A percentile compares a stretch with the other conserved stretches of the same genome.
Conservation (phyloP, 1,140 invertebrate genomes). For the Aporrectodea caliginosa region DNA sequence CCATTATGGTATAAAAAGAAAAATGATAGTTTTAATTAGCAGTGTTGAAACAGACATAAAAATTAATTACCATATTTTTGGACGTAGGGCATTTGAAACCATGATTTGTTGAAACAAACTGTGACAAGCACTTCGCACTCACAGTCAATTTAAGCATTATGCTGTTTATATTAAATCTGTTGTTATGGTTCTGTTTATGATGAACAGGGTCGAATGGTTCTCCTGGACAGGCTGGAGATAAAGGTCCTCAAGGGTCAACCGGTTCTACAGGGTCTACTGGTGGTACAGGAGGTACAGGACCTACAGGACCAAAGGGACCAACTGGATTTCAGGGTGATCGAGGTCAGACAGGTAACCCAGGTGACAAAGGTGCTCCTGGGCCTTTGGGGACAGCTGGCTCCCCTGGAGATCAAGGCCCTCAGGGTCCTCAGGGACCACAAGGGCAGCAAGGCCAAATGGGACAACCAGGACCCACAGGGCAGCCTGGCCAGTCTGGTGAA, state of each 20-base stretch:
- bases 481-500: neutral
- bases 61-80: neutral
- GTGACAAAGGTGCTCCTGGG: neutral
- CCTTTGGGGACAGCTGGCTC: conserved; percentile 16
- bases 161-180: too few species aligned
- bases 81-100: neutral
- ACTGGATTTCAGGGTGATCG: neutral
- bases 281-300: neutral
- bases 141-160: too few species aligned
- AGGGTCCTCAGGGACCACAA: conserved; percentile 1
- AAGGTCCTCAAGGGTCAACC: neutral
- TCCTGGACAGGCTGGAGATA: conserved; percentile 7
- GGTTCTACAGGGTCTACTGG: conserved; percentile 11
- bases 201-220: neutral
- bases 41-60: too few species aligned
- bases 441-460: conserved; percentile 15
- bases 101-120: neutral
- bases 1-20: too few species aligned
- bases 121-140: too few species aligned
- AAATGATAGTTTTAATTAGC: too few species aligned
- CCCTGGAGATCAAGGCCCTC: conserved; percentile 1
- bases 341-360: conserved; percentile 4
- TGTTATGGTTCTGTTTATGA: too few species aligned
- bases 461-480: neutral
- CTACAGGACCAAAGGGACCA: neutral